phyloP scores from a whole-genome alignment of 2,113 vertebrate genomes.

The Varanus salvator region DNA sequence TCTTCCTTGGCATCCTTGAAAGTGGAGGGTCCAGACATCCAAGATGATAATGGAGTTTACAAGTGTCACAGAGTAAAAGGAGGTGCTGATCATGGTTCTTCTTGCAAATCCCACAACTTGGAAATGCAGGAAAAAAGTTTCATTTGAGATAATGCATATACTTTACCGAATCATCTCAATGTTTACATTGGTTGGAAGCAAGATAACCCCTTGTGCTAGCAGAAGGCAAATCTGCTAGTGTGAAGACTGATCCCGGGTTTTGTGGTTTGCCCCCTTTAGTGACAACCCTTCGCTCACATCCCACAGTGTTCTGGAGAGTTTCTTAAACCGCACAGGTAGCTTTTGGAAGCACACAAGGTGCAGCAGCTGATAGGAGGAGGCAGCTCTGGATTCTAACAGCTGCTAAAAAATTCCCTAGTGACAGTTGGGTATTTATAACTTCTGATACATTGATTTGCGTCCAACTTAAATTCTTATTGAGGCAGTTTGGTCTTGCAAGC shows the following conservation, averaged over 20 bases:
- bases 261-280: not conserved
- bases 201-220: not conserved
- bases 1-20: slow-evolving; percentile 98
- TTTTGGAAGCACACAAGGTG: not conserved
- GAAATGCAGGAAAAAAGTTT: slow-evolving; percentile 63
- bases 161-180: not conserved
- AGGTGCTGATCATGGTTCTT: slow-evolving; percentile 98
- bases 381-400: not conserved
- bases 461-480: slow-evolving; percentile 1
- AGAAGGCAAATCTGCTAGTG: slow-evolving; percentile 7
- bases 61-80: slow-evolving; percentile 94
- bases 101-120: slow-evolving; percentile 97
- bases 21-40: slow-evolving; percentile 97
- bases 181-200: slow-evolving; percentile 16
- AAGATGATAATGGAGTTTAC: slow-evolving; percentile 98
- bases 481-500: not conserved
- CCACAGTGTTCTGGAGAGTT: not conserved
- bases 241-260: not conserved
- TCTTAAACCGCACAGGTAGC: not conserved
- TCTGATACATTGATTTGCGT: not conserved
- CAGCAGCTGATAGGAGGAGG: not conserved
- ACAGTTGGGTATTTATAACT: not conserved
- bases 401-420: not conserved
- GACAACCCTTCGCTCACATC: not conserved
- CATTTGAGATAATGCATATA: slow-evolving; percentile 29